Conservation (phyloP, 2,888 invertebrate genomes). For the Tetanocera ferruginea region DNA sequence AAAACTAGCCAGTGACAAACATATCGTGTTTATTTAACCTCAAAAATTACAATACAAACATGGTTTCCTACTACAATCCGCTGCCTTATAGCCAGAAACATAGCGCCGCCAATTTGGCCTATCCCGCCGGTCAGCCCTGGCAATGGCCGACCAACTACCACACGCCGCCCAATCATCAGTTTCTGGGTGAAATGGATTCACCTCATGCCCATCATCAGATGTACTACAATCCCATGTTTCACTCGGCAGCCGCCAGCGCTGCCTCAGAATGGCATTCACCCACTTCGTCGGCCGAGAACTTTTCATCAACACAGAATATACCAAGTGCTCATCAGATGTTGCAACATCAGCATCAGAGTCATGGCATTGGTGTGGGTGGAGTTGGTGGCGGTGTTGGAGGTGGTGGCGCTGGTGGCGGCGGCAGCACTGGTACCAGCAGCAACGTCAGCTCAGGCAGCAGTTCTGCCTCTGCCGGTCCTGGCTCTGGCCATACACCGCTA, state of each 20-base stretch:
- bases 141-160: constrained; percentile 71
- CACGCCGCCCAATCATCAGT: constrained; percentile 67
- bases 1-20: not conserved
- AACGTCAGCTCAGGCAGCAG: constrained; percentile 43
- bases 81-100: constrained; percentile 78
- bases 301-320: constrained; percentile 55
- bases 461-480: constrained; percentile 47
- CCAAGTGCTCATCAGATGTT: constrained; percentile 58
- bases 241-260: constrained; percentile 67
- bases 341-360: constrained; percentile 49
- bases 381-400: constrained; percentile 45
- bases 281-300: constrained; percentile 58
- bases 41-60: constrained; percentile 59
- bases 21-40: constrained; percentile 43
- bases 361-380: constrained; percentile 57
- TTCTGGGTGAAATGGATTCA: constrained; percentile 69
- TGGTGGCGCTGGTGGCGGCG: not conserved
- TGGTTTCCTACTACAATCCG: constrained; percentile 82
- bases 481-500: constrained; percentile 53
- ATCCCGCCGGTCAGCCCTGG: constrained; percentile 70
- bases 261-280: constrained; percentile 66
- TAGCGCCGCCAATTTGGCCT: constrained; percentile 73
- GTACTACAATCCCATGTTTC: constrained; percentile 71
- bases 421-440: constrained; percentile 18
- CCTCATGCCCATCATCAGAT: constrained; percentile 69